A percentile compares a stretch with the other conserved stretches of the same genome.
These are phyloP conservation scores for Marcusenius ussheri DNA, from an alignment of 2,113 vertebrate genomes.

Conservation along the genomic window DNA sequence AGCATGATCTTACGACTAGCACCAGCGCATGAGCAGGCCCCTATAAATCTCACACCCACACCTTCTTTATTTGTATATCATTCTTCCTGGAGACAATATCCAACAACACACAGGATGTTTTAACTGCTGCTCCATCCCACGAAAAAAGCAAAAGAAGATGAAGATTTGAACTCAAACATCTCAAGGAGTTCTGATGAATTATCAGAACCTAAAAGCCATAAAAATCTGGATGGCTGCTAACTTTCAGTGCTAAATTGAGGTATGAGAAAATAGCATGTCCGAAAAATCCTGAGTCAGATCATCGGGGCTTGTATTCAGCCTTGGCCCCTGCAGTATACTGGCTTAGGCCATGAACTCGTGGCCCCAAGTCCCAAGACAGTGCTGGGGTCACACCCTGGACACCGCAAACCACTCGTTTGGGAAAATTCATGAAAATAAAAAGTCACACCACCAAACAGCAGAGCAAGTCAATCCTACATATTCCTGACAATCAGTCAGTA, in stretches of 20 bases:
- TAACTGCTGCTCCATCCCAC: neutral
- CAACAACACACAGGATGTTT: neutral
- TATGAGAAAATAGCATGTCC: neutral
- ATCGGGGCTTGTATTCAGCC: neutral
- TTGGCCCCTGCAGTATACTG: neutral
- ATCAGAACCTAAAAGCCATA: neutral
- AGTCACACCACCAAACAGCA: neutral
- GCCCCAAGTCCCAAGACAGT: neutral
- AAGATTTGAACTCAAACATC: neutral
- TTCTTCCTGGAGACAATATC: neutral
- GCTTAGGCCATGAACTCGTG: neutral
- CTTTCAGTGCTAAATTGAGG: neutral
- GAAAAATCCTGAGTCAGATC: neutral
- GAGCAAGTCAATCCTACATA: neutral
- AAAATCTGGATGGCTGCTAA: neutral
- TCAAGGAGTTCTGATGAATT: neutral
- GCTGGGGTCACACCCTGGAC: neutral
- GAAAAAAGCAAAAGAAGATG: neutral
- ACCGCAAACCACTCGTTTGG: neutral
- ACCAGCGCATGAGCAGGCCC: neutral
- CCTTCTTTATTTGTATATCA: neutral
- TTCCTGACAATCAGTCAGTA: neutral
- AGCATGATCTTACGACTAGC: neutral
- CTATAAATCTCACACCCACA: neutral
- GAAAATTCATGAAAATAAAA: neutral